Evolutionary conservation across 2,888 invertebrate species (phyloP), one percentile per base, ranked within the genome.

Genomic region (Eilema griseolum): DNA sequence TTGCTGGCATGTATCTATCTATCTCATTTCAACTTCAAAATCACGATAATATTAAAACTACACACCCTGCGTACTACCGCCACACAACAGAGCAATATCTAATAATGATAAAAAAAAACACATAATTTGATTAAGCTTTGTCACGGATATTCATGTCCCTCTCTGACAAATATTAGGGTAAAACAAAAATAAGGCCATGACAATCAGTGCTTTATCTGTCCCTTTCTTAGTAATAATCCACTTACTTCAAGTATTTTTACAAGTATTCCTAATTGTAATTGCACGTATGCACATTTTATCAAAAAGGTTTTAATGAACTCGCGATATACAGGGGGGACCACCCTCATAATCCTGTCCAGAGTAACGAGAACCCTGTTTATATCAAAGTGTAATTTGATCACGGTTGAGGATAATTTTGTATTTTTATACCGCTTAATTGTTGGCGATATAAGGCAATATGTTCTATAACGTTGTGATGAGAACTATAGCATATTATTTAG

Each of bases 231-330:
- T 33, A 33, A 8, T 33, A 33, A 28, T 3, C 28, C 28, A 28
- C 28, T 28, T 4, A 28, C 28, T 4, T 60, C 69, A 23, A 70
- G 41, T 64, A 68, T 56, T 66, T 60, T 31, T 74, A 76, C 73
- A 74, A 75, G 60, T 74, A 64, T 70, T 77, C 80, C 85, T 89
- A 85, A 91, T 89, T 88, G 86, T 89, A 89, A 90, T 90, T 87
- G 89, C 89, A 86, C 86, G 83, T 86, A 88, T 88, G 88, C 88
- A 88, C 85, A 82, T 86, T 83, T 88, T 85, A 89, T 90, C 86
- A 89, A 90, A 89, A 88, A 88, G 85, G 87, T 89, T 91, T 88
- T 91, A 91, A 91, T 89, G 91, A 91, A 90, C 89, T 85, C 75
- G 78, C 83, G 85, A 87, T 88, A 88, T 87, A 85, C 82, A 74